Evolutionary conservation across 2,797 vertebrate genomes (phyloP), one percentile per base, ranked within the genome.

Genomic region (Pelobates cultripes): DNA sequence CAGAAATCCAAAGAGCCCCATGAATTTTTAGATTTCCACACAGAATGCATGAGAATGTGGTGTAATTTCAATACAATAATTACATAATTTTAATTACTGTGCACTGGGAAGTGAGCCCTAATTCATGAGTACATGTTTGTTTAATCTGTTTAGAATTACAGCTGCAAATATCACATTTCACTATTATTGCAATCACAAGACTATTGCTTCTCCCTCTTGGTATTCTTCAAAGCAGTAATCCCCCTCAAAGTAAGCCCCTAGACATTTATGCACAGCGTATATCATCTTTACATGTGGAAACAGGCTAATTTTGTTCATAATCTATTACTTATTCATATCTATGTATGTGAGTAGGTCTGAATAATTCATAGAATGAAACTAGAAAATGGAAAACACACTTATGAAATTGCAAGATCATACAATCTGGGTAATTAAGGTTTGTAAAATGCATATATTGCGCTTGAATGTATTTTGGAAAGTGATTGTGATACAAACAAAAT

Each of bases 341-440:
- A 14, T 51, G 13, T 55, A 73, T 73, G 40, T 55, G 53, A 44
- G 47, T 53, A n/a, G 41, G 43, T 40, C 66, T 77, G 75, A 77
- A 77, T 77, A 77, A 77, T 77, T 77, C 53, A 77, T 68, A 68
- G n/a, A 53, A 51, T 44, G 75, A 28, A 70, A 74, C 63, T 73
- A 74, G 42, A 74, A 75, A 74, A 68, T 43, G 15, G 51, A 80
- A 73, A 51, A 51, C 47, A 68, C 47, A 74, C 47, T 74, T 43
- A 14, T 5, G 17, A 71, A 74, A 68, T 53, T 28, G 47, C 42
- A 66, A 40, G 43, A 43, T 74, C 47, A 17, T 43, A 40, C 67
- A 55, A 55, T 42, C 41, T 40, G 42, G 53, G 51, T 73, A 80
- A 80, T 74, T 74, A 74, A 75, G 78, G 45, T 60, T 44, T 69